Evolutionary conservation across 2,797 vertebrate genomes (phyloP).

Genomic region (Poecilia picta): DNA sequence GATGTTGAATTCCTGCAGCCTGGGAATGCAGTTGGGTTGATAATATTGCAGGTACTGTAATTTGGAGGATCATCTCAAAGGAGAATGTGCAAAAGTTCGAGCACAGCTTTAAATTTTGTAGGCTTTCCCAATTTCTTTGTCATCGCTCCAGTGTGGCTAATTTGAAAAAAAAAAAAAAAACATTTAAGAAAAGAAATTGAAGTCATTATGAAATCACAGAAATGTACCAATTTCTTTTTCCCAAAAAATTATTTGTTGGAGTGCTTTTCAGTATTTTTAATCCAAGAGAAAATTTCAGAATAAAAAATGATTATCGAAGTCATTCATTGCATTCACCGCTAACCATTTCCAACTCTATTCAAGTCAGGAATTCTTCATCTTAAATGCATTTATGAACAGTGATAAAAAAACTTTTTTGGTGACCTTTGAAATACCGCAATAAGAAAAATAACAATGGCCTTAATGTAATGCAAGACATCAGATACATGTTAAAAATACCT

Average conservation of each 20-base stretch:
- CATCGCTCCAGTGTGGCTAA: background rate
- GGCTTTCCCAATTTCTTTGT: slow-evolving; percentile 7
- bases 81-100: slow-evolving; percentile 21
- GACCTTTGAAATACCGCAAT: background rate
- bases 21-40: slow-evolving; percentile 74
- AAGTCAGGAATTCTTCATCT: background rate
- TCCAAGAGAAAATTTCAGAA: background rate
- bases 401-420: background rate
- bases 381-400: background rate
- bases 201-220: background rate
- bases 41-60: slow-evolving; percentile 52
- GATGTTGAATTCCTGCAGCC: slow-evolving; percentile 75
- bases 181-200: background rate
- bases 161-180: background rate
- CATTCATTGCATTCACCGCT: background rate
- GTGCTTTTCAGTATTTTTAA: background rate
- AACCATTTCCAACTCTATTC: background rate
- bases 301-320: background rate
- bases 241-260: background rate
- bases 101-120: slow-evolving; percentile 12
- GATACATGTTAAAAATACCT: background rate
- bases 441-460: background rate
- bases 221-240: background rate
- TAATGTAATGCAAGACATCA: background rate
- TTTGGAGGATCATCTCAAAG: slow-evolving; percentile 21